These are phyloP conservation scores for Himalopsyche tibetana DNA, from an alignment of 2,888 invertebrate genomes.

Conservation along the genomic window DNA sequence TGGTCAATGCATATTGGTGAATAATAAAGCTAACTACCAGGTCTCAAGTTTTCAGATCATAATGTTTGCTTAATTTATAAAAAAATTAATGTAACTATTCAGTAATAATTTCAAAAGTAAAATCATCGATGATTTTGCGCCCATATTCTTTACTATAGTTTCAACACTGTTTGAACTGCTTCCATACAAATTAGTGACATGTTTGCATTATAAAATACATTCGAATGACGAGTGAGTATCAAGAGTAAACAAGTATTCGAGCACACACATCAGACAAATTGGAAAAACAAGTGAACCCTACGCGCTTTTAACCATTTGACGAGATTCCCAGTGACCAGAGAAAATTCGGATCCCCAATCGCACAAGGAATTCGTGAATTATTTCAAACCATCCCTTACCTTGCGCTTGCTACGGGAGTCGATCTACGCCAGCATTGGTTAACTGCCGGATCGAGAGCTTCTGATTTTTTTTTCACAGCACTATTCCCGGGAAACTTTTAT, in stretches of 20 bases:
- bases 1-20: too few species aligned
- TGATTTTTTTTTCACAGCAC: neutral
- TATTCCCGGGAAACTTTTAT: neutral
- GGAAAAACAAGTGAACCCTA: neutral
- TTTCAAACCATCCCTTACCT: constrained; percentile 21
- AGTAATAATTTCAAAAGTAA: neutral
- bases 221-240: neutral
- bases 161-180: neutral
- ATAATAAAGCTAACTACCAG: too few species aligned
- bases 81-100: too few species aligned
- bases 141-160: neutral
- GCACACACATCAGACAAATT: neutral
- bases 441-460: neutral
- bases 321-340: neutral
- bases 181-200: neutral
- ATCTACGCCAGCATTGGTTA: neutral
- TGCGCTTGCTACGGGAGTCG: neutral
- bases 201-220: neutral
- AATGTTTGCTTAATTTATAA: too few species aligned
- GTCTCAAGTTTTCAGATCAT: too few species aligned
- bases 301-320: constrained; percentile 3
- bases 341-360: neutral
- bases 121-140: neutral
- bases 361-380: constrained; percentile 4
- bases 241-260: neutral